Conservation (phyloP, 92 coral and sea anemone species). For the Parazoanthus atlanticus region DNA sequence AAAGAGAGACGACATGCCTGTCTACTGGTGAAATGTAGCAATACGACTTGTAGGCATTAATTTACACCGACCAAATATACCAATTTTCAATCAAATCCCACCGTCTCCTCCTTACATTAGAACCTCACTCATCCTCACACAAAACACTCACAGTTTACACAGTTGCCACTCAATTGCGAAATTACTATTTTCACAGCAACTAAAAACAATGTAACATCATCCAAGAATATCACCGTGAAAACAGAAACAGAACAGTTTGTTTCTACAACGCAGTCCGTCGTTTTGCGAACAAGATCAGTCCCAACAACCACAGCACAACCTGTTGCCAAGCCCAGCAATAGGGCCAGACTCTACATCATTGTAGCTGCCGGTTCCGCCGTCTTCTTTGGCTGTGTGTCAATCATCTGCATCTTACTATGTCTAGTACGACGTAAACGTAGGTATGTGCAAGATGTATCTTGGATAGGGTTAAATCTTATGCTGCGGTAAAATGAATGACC, state of each 20-base stretch:
- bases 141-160: too few species aligned
- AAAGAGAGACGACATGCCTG: background rate
- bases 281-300: background rate
- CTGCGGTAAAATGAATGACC: too few species aligned
- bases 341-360: constrained; percentile 7
- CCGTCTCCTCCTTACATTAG: too few species aligned
- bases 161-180: too few species aligned
- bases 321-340: background rate
- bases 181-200: background rate
- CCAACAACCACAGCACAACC: background rate
- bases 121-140: background rate
- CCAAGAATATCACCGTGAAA: background rate
- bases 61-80: too few species aligned
- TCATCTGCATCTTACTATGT: constrained; percentile 22
- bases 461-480: background rate
- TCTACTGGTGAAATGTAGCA: constrained; percentile 14
- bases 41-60: background rate
- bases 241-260: background rate
- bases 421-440: constrained; percentile 23
- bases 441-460: background rate
- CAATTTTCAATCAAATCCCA: too few species aligned
- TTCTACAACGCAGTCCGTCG: background rate
- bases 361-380: constrained; percentile 15
- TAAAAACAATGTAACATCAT: background rate
- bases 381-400: constrained; percentile 13